phyloP scores from a whole-genome alignment of 2,113 vertebrate genomes.

The Amazona vittata region DNA sequence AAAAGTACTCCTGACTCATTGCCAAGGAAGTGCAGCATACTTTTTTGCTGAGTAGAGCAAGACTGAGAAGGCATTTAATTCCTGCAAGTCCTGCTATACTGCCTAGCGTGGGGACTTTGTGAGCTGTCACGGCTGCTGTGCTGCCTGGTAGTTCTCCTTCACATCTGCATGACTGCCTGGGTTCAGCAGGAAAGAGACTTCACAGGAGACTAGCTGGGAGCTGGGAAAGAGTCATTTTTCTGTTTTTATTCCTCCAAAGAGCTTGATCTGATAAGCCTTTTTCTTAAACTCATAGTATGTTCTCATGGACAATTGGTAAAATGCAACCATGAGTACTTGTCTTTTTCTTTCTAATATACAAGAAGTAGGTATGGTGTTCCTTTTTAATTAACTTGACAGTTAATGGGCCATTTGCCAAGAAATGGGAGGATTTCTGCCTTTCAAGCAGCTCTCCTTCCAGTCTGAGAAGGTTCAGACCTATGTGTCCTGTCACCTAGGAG shows the following conservation, averaged over 20 bases:
- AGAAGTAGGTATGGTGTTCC: background rate
- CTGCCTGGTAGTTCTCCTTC: background rate
- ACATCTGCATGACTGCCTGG: background rate
- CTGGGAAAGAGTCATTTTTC: background rate
- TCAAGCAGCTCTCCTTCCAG: background rate
- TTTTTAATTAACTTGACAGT: background rate
- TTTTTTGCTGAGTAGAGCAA: background rate
- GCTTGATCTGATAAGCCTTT: background rate
- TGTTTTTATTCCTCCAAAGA: background rate
- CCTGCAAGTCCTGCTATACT: background rate
- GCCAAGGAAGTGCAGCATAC: background rate
- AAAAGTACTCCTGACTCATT: background rate
- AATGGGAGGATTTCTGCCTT: background rate
- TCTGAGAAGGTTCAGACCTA: background rate
- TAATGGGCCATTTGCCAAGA: background rate
- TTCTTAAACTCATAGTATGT: background rate
- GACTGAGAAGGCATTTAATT: background rate
- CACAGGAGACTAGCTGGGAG: background rate
- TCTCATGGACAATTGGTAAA: background rate
- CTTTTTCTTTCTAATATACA: background rate
- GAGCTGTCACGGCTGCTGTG: background rate
- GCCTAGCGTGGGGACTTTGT: background rate
- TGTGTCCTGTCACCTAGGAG: background rate
- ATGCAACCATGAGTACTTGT: background rate
- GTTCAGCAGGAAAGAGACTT: background rate